Evolutionary conservation across 2,113 vertebrate genomes (phyloP).

Genomic region (Lichenostomus cassidix): DNA sequence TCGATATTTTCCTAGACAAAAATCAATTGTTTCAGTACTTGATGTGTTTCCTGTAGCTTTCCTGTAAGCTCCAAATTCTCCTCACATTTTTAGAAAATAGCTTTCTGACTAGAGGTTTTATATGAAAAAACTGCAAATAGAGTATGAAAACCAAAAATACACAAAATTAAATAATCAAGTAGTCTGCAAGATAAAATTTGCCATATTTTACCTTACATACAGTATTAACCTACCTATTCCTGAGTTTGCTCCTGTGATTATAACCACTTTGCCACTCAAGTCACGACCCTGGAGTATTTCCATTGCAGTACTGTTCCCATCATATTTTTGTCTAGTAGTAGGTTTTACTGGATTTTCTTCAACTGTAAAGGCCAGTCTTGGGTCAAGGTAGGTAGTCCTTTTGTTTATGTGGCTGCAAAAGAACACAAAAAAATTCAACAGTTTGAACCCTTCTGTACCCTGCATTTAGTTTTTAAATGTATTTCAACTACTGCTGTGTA

Average conservation of each 20-base stretch:
- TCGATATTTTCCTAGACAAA: not conserved
- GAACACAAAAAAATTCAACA: not conserved
- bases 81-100: not conserved
- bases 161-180: not conserved
- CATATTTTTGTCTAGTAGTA: constrained; percentile 82
- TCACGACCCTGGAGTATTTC: constrained; percentile 92
- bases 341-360: constrained; percentile 89
- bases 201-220: not conserved
- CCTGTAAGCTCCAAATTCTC: not conserved
- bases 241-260: constrained; percentile 90
- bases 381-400: constrained; percentile 93
- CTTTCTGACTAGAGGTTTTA: not conserved
- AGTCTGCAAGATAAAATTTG: not conserved
- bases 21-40: not conserved
- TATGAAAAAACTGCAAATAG: not conserved
- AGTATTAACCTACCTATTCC: constrained; percentile 87
- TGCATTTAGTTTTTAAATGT: not conserved
- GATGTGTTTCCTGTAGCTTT: not conserved
- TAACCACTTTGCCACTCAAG: constrained; percentile 85
- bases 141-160: not conserved
- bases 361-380: constrained; percentile 94
- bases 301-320: constrained; percentile 89
- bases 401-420: constrained; percentile 93
- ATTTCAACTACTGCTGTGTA: not conserved
- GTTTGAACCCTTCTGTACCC: not conserved